Conservation (phyloP, 2,113 vertebrate genomes). For the Sinocyclocheilus maitianheensis region DNA sequence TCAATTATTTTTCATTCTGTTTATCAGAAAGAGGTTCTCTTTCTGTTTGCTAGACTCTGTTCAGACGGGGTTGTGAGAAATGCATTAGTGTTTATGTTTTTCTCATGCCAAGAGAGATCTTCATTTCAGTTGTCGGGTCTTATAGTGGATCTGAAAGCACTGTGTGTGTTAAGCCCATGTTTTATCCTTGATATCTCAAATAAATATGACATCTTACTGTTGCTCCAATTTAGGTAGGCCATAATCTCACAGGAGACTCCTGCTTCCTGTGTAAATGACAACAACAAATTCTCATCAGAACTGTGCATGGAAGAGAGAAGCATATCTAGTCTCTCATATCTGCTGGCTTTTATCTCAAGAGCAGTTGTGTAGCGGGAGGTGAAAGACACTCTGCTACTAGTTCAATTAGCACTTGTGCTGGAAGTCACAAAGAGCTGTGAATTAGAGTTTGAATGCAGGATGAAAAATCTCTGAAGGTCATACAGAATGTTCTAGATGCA, state of each 20-base stretch:
- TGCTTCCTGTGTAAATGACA: conserved; percentile 14
- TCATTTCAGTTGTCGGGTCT: not conserved
- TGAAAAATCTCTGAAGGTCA: conserved; percentile 6
- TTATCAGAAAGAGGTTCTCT: conserved; percentile 4
- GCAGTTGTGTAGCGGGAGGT: conserved; percentile 10
- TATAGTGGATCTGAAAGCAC: not conserved
- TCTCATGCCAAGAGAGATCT: not conserved
- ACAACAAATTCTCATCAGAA: conserved; percentile 37
- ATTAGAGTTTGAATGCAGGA: conserved; percentile 33
- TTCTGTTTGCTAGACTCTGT: not conserved
- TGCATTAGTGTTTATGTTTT: not conserved
- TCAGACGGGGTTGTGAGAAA: not conserved
- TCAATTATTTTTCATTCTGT: not conserved
- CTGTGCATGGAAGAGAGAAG: conserved; percentile 1
- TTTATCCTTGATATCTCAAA: conserved; percentile 14
- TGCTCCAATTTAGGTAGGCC: conserved; percentile 27
- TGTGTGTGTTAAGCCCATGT: not conserved
- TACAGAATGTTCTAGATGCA: not conserved
- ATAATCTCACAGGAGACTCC: conserved; percentile 8
- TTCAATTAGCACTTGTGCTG: conserved; percentile 42
- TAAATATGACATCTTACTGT: conserved; percentile 21
- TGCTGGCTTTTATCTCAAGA: conserved; percentile 22
- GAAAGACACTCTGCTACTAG: conserved; percentile 8
- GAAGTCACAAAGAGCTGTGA: conserved; percentile 20
- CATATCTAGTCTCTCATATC: conserved; percentile 17